phyloP scores from a whole-genome alignment of 1,140 invertebrate species.

The Oedothorax gibbosus region DNA sequence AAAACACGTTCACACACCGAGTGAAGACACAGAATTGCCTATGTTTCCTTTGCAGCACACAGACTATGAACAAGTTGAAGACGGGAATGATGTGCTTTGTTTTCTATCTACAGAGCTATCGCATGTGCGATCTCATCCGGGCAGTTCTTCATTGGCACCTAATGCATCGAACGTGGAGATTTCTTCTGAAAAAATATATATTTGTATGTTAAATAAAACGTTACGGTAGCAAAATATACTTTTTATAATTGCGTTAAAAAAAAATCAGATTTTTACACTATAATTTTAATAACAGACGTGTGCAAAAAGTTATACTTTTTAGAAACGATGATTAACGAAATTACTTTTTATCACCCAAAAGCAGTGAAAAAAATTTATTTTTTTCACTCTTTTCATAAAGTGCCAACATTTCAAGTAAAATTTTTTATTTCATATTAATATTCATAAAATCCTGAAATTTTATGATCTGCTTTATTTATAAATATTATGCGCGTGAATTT shows the following conservation, averaged over 20 bases:
- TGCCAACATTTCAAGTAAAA: too few relatives aligned
- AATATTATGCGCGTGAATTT: too few relatives aligned
- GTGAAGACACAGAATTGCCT: constrained; percentile 24
- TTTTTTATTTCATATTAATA: too few relatives aligned
- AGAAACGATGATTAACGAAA: neutral
- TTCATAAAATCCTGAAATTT: too few relatives aligned
- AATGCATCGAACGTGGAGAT: constrained; percentile 12
- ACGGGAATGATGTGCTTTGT: constrained; percentile 55
- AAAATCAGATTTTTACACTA: neutral
- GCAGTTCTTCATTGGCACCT: constrained; percentile 46
- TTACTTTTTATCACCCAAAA: neutral
- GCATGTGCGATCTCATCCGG: constrained; percentile 15
- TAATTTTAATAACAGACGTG: neutral
- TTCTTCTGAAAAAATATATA: constrained; percentile 11
- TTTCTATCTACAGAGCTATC: constrained; percentile 43
- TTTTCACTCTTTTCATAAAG: too few relatives aligned
- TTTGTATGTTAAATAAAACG: too few relatives aligned
- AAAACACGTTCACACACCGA: too few relatives aligned
- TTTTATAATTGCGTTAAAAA: neutral
- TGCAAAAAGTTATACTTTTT: neutral
- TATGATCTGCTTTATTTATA: too few relatives aligned
- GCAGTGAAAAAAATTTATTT: too few relatives aligned
- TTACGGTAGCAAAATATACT: neutral
- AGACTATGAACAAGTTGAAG: constrained; percentile 26
- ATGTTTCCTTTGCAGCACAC: constrained; percentile 34